Evolutionary conservation across 2,797 vertebrate species (phyloP), one percentile per base, ranked within the genome.

Genomic region (Denticeps clupeoides): DNA sequence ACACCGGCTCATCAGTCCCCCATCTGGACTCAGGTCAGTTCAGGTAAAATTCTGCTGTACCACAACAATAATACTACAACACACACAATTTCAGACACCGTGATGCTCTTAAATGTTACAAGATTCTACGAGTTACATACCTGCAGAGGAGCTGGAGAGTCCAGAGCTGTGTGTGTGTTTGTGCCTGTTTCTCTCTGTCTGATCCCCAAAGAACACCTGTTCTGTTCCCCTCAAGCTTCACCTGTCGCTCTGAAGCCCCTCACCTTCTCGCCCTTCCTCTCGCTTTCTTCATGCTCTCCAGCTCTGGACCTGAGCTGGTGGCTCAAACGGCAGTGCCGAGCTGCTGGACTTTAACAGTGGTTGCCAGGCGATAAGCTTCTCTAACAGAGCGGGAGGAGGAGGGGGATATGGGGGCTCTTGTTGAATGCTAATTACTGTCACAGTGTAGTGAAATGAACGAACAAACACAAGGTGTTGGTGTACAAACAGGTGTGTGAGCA

Each of bases 331-430:
- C 52, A 51, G 40, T 35, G 64, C 71, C 68, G 77, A 82, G 78
- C 82, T 83, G 78, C 82, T 84, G 78, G 79, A 82, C 78, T 83
- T 83, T 84, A 82, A 82, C 82, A 83, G 80, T 69, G 70, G 83
- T 85, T 85, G 82, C 82, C 82, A 83, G 72, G 83, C 51, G 65
- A 85, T 85, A 84, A 83, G 82, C 82, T 81, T 78, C 75, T 76
- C 75, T 78, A 75, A 79, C 79, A 75, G 73, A 66, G 67, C 31
- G 29, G 12, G 4, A 7, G 5, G 33, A 27, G 40, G 35, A 32
- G 27, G 22, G 54, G 15, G 42, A 27, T 27, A 12, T 22, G 15
- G 7, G 15, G 15, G 41, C 29, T 16, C 27, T 24, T 44, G 40
- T 51, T 26, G 67, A 73, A 68, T 58, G 67, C 75, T 82, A 70